Evolutionary conservation across 2,888 invertebrate genomes (phyloP).

Genomic region (Rhingia rostrata): DNA sequence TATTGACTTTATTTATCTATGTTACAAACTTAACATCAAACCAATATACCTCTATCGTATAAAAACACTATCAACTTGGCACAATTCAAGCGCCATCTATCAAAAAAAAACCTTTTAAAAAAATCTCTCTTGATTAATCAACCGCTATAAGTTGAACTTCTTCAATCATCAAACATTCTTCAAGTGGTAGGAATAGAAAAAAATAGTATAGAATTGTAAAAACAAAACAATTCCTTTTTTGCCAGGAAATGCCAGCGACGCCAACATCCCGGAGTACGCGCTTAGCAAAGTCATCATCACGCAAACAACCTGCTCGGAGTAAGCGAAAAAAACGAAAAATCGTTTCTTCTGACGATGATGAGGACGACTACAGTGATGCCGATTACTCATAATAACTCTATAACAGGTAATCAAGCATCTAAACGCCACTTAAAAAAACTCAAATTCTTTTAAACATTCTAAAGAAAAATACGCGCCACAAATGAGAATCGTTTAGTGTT

Average conservation of each 20-base stretch:
- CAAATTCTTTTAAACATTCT: conserved; percentile 36
- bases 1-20: too few relatives aligned
- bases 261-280: conserved; percentile 74
- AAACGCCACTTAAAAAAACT: conserved; percentile 20
- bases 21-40: too few relatives aligned
- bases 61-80: too few relatives aligned
- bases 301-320: conserved; percentile 77
- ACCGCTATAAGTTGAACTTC: too few relatives aligned
- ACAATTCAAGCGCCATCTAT: too few relatives aligned
- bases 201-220: too few relatives aligned
- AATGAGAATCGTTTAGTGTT: not conserved
- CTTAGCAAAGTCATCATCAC: conserved; percentile 64
- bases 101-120: too few relatives aligned
- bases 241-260: conserved; percentile 74
- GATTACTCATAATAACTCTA: conserved; percentile 79
- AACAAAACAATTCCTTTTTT: not conserved
- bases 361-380: conserved; percentile 87
- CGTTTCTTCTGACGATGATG: conserved; percentile 86
- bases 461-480: conserved; percentile 18
- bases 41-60: too few relatives aligned
- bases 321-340: conserved; percentile 84
- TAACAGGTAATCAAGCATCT: conserved; percentile 32
- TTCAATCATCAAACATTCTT: too few relatives aligned
- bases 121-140: too few relatives aligned
- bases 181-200: too few relatives aligned